Evolutionary conservation across 1,140 invertebrate genomes (phyloP), one percentile per base, ranked within the genome.

Genomic region (Vollenhovia emeryi): DNA sequence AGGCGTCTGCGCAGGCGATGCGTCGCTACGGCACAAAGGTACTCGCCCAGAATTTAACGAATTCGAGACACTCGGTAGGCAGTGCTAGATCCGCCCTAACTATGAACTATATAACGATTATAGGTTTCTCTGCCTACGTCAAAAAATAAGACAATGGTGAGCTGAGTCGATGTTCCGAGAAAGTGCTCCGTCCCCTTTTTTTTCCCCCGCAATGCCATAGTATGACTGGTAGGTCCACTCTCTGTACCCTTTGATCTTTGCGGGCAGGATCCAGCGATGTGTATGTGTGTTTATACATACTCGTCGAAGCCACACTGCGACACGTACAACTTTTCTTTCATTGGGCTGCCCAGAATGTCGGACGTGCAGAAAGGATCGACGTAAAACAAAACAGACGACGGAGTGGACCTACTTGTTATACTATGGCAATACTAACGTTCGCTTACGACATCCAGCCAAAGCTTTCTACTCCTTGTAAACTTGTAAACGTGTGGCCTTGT

Each of bases 21-120:
- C 97, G 97, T 94, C 96, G 96, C 9, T 97, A 99, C 95, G 98
- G 98, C 66, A 98, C 96, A 50, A 98, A 99, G 97, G 98, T 99
- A 95, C 94, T 36, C 5, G 13, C 5, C 0, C 13, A 64, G n/a
- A 40, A 48, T 21, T n/a, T 52, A 52, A 40, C 3, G 0, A 68
- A 27, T 50, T 30, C 48, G 24, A 21, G 55, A 11, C 18, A 60
- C 30, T 7, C 7, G 50, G 3, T 36, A 43, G 24, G 64, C 87
- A 84, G 87, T 96, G 91, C 96, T 48, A 52, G 43, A 69, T 43
- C 11, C 13, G n/a, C 60, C 57, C 4, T 89, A 90, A 87, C 11
- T 59, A 62, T 55, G 85, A 83, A 89, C 84, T 62, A 36, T 62
- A 84, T 90, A 86, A 88, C 90, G 93, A 93, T 94, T 94, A 88